Conservation (phyloP, 2,113 vertebrate species). For the Pseudorhombus dupliciocellatus region DNA sequence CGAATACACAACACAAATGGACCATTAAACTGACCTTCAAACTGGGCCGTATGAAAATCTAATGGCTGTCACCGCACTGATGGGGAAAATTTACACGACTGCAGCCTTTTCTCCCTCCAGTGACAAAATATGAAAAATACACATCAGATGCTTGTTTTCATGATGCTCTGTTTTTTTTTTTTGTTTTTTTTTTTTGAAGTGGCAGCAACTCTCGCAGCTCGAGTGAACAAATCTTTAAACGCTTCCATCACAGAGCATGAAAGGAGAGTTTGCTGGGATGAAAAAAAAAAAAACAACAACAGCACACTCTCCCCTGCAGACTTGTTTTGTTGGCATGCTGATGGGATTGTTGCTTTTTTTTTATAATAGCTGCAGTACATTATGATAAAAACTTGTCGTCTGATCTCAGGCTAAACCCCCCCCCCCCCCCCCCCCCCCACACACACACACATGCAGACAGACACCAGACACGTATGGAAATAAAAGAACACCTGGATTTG, state of each 20-base stretch:
- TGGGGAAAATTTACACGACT: conserved; percentile 41
- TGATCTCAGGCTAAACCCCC: conserved; percentile 35
- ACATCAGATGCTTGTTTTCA: conserved; percentile 58
- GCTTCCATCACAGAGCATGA: conserved; percentile 47
- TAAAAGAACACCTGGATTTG: conserved; percentile 38
- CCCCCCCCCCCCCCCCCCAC: no score
- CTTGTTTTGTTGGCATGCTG: conserved; percentile 47
- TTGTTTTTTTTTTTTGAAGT: no score
- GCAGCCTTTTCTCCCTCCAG: conserved; percentile 36
- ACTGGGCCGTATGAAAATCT: conserved; percentile 59
- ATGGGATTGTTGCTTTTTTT: conserved; percentile 45
- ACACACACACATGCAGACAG: conserved; percentile 1
- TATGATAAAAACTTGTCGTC: conserved; percentile 34
- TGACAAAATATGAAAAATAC: conserved; percentile 47
- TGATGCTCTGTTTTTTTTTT: conserved; percentile 47
- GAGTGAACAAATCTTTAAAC: conserved; percentile 46
- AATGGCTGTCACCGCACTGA: conserved; percentile 63
- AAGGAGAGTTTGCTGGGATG: conserved; percentile 43
- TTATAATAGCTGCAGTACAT: conserved; percentile 30
- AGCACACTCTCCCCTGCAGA: conserved; percentile 42
- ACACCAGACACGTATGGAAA: conserved; percentile 11
- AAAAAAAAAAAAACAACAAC: not conserved
- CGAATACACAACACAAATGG: conserved; percentile 71
- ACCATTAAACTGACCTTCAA: conserved; percentile 80
- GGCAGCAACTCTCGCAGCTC: conserved; percentile 35